Base-by-base conservation (phyloP, 1,140 invertebrate genomes). In the Drosophila nigrodunni region DNA sequence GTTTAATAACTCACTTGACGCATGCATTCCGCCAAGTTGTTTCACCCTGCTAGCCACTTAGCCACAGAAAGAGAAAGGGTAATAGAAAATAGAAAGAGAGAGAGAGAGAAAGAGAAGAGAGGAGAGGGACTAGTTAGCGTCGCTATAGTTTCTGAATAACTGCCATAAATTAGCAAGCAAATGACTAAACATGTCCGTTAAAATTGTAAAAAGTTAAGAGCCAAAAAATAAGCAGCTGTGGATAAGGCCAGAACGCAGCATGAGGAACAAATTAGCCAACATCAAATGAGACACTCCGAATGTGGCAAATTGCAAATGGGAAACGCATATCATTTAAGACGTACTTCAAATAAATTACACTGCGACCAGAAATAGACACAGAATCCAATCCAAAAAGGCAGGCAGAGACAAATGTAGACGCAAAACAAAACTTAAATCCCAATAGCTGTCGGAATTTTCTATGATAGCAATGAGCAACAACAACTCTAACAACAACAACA, bases 241-340 rank as follows among this genome's bases (percentile, higher is more conserved):
- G 69, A 47, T 11, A 46, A 57, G 50, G 34, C 65, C 39, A 62
- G 41, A 64, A 61, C 59, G 55, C 55, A 69, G 47, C 68, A 76
- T 62, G 61, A 68, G 44, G 74, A 74, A 82, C 85, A 85, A 89
- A 88, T 88, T 89, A 80, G 74, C 74, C 61, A 73, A 70, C 72
- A 88, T 80, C 68, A 80, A 87, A 77, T 88, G 80, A 71, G 83
- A 87, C 76, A 80, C 64, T 54, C 65, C 57, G 65, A 25, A 66
- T 57, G 10, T 41, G 34, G 57, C 50, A 61, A 73, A 57, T 73
- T 39, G 41, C 61, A 75, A 81, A 81, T 78, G 76, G 76, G 76
- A 79, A 70, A 50, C 58, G 66, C 78, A 89, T 89, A 89, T 89
- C 85, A 89, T 89, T 89, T 89, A 90, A 77, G 81, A 78, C 65